Evolutionary conservation across 2,888 invertebrate species (phyloP), one percentile per base, ranked within the genome.

Genomic region (Megalurothrips usitatus): DNA sequence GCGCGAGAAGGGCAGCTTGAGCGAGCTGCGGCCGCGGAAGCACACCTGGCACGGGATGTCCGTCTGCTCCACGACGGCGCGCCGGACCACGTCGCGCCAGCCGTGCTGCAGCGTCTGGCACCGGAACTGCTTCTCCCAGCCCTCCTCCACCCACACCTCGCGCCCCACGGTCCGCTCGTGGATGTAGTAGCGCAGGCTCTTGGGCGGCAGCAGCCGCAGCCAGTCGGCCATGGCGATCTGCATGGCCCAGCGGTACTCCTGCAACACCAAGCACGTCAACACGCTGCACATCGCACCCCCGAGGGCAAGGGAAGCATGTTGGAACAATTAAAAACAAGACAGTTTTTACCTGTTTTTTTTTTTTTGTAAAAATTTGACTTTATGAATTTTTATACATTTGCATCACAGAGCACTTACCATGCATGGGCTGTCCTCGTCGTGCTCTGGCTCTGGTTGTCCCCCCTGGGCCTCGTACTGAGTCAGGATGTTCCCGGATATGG

Each of bases 101-200:
- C 68, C 68, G 26, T 75, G 23, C 68, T 75, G 68, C 68, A 75
- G 68, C 68, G 68, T 75, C 68, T 75, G 68, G 68, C 68, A 26
- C 26, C 68, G 68, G 68, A 75, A 75, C 68, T 75, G 68, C 10
- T 26, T 23, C 68, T 75, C 68, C 68, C 68, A 75, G 68, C 68
- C 68, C 26, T 75, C 68, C 68, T 75, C 68, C 68, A 75, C 68
- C 68, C 68, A 75, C 68, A 75, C 68, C 68, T 75, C 68, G 68
- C 68, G 68, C 26, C 68, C 68, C 68, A 75, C 68, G 9, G 68
- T 75, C 23, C 68, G 68, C 68, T 75, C 68, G 68, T 75, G 68
- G 23, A 75, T 26, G 68, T 75, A 75, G 68, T 75, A 75, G 68
- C 68, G 68, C 23, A 75, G 68, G 68, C 68, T 75, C 68, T 75